Base-by-base conservation (phyloP, 2,797 vertebrate species). In the Bradypus variegatus region DNA sequence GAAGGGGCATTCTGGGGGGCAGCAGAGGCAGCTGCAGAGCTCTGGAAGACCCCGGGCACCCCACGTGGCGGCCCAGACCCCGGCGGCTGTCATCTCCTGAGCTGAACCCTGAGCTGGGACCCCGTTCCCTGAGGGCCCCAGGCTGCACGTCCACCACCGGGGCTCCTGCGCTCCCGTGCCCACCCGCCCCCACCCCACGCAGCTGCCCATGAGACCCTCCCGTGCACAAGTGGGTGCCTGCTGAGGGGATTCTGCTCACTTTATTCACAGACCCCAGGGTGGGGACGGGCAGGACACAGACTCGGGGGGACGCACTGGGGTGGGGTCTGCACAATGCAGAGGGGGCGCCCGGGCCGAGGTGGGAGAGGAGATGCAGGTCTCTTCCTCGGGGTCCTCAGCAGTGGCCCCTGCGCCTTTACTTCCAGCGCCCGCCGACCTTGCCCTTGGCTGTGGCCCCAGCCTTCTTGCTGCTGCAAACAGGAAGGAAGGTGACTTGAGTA, bases 391-490 rank as follows among this genome's bases (percentile, higher is more conserved):
- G 27, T 3, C 27, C 48, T 15, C 73, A 3, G 2, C 0, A 2
- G n/a, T 18, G 21, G 4, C 48, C 31, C 64, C 67, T 48, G 29
- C 45, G 12, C 91, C 88, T 97, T 98, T 98, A 99, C 98, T 99
- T 99, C 98, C 99, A 99, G 98, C 99, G 99, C 29, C 99, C 99
- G 0, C 98, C 98, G 64, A 98, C 98, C 76, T 98, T 98, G 95
- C 98, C 98, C 95, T 98, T 98, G 95, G 97, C 95, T 0, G 97
- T 97, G 94, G 97, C 93, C 8, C 98, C 97, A 5, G 98, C 98
- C 97, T 99, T 99, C 98, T 99, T 99, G 98, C 99, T 99, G 97
- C 99, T 99, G 95, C 96, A 98, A 91, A 84, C 10, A 97, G 95
- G 85, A 96, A 94, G 83, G 31, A 41, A 0, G 27, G 96, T n/a